Base-by-base conservation (phyloP, 2,113 vertebrate species). In the Amphiprion ocellaris region DNA sequence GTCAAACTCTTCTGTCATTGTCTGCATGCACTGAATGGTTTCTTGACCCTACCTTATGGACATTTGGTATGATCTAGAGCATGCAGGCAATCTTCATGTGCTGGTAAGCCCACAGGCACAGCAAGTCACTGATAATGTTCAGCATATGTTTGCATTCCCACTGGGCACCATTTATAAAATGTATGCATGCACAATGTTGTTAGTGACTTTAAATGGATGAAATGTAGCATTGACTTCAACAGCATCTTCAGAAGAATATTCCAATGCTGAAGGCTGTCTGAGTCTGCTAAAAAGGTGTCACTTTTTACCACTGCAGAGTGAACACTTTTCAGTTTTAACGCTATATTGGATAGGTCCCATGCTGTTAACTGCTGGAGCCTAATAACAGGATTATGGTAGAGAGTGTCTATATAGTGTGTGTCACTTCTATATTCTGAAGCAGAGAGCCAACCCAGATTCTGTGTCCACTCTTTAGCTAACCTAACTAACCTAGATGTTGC, bases 131-230 rank as follows among this genome's bases (percentile, higher is more conserved):
- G 49, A 69, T 47, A 24, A 24, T 74, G 52, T 53, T 59, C 50
- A n/a, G 41, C 11, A 14, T 37, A 56, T 79, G 37, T 74, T 66
- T 85, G 71, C 52, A 65, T 79, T 83, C 69, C 69, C 66, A 70
- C 72, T 72, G 46, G 2, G 30, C 52, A 62, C 16, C 78, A 68
- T 83, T 86, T 86, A 17, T 53, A 46, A 85, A 79, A 84, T 81
- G 1, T 24, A 74, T 77, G 53, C 30, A 69, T 47, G 53, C 59
- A 59, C 39, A 47, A 26, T 74, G 24, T 44, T 73, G 28, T 70
- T 62, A 63, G 70, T 88, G 56, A 58, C 28, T 75, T 78, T 73
- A 73, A 81, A 82, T 74, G 79, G 73, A 69, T 71, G 64, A 87
- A 67, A 81, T 74, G 30, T 63, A 55, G 23, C 63, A 74, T 59